These are phyloP conservation scores for Misgurnus anguillicaudatus DNA, from an alignment of 2,113 vertebrate species.

Conservation along the genomic window DNA sequence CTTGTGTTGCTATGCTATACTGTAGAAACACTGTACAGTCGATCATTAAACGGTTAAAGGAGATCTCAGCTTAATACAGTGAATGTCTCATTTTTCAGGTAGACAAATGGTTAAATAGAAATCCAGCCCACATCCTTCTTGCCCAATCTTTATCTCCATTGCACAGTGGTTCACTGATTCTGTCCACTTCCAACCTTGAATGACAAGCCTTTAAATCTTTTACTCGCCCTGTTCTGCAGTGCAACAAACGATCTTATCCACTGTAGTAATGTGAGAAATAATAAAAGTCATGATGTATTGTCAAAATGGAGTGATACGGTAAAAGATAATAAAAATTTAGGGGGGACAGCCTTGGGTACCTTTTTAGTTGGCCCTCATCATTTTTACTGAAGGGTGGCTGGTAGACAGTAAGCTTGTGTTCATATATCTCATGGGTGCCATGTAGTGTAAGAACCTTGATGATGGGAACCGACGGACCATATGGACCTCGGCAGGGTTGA, in stretches of 20 bases:
- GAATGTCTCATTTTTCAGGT: not conserved
- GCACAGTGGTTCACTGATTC: not conserved
- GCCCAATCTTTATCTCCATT: slow-evolving; percentile 10
- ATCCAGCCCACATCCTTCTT: not conserved
- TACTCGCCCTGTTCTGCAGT: not conserved
- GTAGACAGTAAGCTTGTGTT: slow-evolving; percentile 24
- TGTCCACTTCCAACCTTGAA: not conserved
- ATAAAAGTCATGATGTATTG: slow-evolving; percentile 22
- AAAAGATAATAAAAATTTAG: slow-evolving; percentile 20
- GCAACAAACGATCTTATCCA: not conserved
- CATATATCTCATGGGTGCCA: slow-evolving; percentile 20
- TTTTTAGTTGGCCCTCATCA: not conserved
- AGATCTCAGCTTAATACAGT: not conserved
- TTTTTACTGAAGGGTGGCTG: slow-evolving; percentile 7
- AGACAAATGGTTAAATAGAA: slow-evolving; percentile 2
- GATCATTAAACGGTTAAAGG: slow-evolving; percentile 4
- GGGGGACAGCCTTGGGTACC: slow-evolving; percentile 11
- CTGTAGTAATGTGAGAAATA: slow-evolving; percentile 13
- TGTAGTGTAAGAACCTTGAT: slow-evolving; percentile 14
- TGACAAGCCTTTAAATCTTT: slow-evolving; percentile 8
- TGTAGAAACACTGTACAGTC: not conserved
- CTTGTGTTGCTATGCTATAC: too few relatives aligned
- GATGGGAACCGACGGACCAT: slow-evolving; percentile 21
- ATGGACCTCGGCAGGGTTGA: slow-evolving; percentile 19
- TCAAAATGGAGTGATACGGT: not conserved